phyloP scores from a whole-genome alignment of 2,113 vertebrate species.

The Brevimyrus niger region DNA sequence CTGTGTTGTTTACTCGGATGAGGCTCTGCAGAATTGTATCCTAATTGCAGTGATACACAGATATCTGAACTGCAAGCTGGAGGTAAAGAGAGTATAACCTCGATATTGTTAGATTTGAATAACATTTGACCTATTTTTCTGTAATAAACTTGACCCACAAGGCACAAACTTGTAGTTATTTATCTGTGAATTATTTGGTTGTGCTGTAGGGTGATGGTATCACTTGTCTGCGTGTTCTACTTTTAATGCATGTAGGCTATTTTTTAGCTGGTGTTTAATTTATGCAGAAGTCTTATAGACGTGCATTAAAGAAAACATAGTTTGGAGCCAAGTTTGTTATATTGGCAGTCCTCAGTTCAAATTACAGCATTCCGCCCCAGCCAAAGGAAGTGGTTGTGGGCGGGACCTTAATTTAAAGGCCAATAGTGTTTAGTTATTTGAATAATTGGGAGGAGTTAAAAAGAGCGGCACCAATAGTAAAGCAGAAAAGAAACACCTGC shows the following conservation, averaged over 20 bases:
- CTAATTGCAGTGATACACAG: slow-evolving; percentile 41
- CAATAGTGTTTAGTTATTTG: slow-evolving; percentile 2
- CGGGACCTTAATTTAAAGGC: not conserved
- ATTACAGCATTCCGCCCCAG: not conserved
- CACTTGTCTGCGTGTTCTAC: not conserved
- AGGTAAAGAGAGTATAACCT: slow-evolving; percentile 30
- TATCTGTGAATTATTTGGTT: not conserved
- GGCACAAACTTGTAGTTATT: not conserved
- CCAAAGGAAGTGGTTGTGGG: not conserved
- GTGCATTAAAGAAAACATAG: not conserved
- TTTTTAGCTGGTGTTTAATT: not conserved
- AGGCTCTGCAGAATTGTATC: not conserved
- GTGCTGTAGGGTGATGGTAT: not conserved
- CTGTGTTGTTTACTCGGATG: not conserved
- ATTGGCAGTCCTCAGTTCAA: not conserved
- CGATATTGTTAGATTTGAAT: not conserved
- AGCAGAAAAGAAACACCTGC: slow-evolving; percentile 9
- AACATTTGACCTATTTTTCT: not conserved
- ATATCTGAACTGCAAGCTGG: slow-evolving; percentile 45
- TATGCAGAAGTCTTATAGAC: not conserved
- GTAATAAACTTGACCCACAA: slow-evolving; percentile 3
- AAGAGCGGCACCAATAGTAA: slow-evolving; percentile 42
- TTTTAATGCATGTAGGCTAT: not conserved
- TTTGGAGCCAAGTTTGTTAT: not conserved
- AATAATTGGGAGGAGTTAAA: slow-evolving; percentile 10